phyloP scores from a whole-genome alignment of 1,140 invertebrate genomes.

The Zaprionus vittiger region DNA sequence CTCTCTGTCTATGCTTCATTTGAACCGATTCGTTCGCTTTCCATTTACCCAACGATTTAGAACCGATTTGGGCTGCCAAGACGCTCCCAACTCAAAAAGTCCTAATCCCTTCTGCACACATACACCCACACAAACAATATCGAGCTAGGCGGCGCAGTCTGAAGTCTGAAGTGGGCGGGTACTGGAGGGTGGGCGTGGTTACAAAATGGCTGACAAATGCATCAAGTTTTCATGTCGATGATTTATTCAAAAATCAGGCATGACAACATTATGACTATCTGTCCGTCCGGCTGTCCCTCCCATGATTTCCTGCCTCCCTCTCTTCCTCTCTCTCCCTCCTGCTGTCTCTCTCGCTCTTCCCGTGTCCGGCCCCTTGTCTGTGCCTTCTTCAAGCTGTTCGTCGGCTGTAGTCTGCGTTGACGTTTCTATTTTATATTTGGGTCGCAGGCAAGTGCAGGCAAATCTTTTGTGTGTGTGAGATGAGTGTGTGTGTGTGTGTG shows the following conservation, averaged over 20 bases:
- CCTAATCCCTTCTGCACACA: constrained; percentile 9
- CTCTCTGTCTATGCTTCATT: neutral
- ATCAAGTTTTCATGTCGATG: constrained; percentile 77
- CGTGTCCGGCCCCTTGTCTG: neutral
- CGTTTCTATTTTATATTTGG: constrained; percentile 72
- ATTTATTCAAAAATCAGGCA: constrained; percentile 79
- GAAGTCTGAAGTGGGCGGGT: neutral
- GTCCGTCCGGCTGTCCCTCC: constrained; percentile 36
- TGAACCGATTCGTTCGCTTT: constrained; percentile 1
- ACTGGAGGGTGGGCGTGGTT: constrained; percentile 5
- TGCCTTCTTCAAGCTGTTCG: neutral
- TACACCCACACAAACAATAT: neutral
- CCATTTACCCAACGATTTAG: constrained; percentile 8
- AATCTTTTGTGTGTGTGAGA: constrained; percentile 9
- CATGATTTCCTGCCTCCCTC: neutral
- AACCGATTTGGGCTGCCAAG: constrained; percentile 10
- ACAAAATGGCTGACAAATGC: constrained; percentile 78
- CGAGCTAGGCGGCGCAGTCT: constrained; percentile 2
- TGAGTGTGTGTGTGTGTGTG: neutral
- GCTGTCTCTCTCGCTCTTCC: neutral
- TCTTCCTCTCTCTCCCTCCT: neutral
- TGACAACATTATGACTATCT: constrained; percentile 75
- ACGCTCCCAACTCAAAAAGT: neutral
- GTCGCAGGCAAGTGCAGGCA: constrained; percentile 30
- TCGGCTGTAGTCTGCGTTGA: constrained; percentile 47